Conservation (phyloP, 2,888 invertebrate species). For the Empis stercorea region DNA sequence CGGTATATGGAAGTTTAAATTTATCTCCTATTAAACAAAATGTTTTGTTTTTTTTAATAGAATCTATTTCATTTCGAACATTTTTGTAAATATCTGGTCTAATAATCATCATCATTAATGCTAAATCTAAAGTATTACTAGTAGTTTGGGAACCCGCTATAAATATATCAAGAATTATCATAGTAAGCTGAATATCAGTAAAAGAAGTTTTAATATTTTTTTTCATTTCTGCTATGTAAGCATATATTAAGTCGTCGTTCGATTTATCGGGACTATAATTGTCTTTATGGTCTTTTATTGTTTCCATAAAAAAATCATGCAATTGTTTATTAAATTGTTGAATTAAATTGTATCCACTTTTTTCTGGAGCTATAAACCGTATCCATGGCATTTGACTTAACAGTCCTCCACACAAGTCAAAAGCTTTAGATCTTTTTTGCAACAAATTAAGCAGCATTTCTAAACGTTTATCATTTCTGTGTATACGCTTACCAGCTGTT, state of each 20-base stretch:
- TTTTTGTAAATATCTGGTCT: no score
- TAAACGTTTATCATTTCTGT: constrained; percentile 36
- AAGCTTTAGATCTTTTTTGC: constrained; percentile 39
- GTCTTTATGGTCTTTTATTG: constrained; percentile 43
- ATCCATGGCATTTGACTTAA: constrained; percentile 49
- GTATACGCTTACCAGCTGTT: constrained; percentile 40
- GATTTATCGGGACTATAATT: constrained; percentile 36
- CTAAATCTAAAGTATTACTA: constrained; percentile 47
- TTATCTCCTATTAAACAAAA: constrained; percentile 28
- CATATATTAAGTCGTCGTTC: constrained; percentile 46
- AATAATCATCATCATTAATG: constrained; percentile 31
- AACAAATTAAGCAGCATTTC: constrained; percentile 38
- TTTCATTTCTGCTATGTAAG: constrained; percentile 48
- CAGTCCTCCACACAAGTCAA: constrained; percentile 46
- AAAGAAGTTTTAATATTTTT: constrained; percentile 13
- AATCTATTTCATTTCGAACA: constrained; percentile 26
- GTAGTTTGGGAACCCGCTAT: constrained; percentile 55
- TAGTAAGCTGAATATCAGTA: constrained; percentile 49
- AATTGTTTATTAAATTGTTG: constrained; percentile 42
- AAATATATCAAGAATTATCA: constrained; percentile 54
- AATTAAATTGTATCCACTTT: constrained; percentile 47
- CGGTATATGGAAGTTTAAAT: constrained; percentile 39
- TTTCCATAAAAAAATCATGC: constrained; percentile 41
- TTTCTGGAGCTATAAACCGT: constrained; percentile 46
- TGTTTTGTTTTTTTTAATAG: constrained; percentile 21